Conservation (phyloP, 1,140 invertebrate genomes). For the Odontomachus brunneus region DNA sequence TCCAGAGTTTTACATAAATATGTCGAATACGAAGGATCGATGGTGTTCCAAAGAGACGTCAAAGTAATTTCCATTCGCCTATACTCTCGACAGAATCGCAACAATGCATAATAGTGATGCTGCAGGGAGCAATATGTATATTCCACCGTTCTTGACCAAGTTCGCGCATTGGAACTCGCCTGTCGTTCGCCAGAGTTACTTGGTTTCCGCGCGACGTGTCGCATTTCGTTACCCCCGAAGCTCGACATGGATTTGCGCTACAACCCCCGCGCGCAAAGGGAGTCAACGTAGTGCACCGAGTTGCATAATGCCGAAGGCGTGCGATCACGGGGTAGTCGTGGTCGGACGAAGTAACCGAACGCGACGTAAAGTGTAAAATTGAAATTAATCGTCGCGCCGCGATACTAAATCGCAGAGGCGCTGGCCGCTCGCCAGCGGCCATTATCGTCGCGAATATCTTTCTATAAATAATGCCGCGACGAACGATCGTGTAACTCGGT, state of each 20-base stretch:
- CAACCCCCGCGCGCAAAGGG: neutral
- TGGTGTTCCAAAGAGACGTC: too few relatives aligned
- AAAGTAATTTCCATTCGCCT: too few relatives aligned
- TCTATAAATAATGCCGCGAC: constrained; percentile 71
- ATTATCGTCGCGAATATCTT: constrained; percentile 71
- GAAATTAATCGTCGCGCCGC: constrained; percentile 59
- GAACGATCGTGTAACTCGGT: constrained; percentile 60
- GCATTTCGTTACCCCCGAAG: neutral
- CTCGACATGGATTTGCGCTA: neutral
- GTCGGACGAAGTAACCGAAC: constrained; percentile 2
- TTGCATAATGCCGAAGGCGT: neutral
- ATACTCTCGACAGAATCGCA: constrained; percentile 45
- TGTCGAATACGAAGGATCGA: too few relatives aligned
- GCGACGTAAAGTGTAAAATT: constrained; percentile 49
- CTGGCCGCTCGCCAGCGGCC: constrained; percentile 62
- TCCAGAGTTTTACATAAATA: too few relatives aligned
- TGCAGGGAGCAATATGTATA: neutral
- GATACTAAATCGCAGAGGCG: constrained; percentile 64
- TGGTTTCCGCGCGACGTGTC: neutral
- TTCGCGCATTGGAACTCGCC: neutral
- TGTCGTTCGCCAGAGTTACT: constrained; percentile 31
- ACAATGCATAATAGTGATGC: constrained; percentile 5
- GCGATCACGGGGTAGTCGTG: constrained; percentile 8
- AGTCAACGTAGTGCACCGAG: neutral
- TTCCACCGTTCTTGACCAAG: neutral